A percentile compares a stretch with the other conserved stretches of the same genome.
Evolutionary conservation across 2,113 vertebrate species (phyloP).

Genomic region (Macaca fascicularis): DNA sequence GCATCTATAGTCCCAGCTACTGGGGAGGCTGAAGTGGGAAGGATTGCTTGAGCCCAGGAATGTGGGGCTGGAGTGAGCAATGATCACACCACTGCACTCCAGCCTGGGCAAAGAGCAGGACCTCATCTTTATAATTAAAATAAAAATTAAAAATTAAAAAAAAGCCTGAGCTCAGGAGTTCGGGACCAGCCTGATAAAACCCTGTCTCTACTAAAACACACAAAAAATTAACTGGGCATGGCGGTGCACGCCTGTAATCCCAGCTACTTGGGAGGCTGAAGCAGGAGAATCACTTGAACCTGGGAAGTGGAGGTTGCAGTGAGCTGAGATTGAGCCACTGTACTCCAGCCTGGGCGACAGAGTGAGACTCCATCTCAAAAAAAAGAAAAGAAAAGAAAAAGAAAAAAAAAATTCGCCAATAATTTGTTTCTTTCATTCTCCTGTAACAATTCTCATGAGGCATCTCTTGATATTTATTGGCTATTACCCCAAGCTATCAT

Average conservation of each 20-base stretch:
- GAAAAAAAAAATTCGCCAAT: neutral
- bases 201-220: no score
- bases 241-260: accelerated
- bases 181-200: no score
- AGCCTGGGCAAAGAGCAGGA: neutral
- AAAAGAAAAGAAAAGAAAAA: neutral
- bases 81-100: no score
- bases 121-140: no score
- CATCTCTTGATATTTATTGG: neutral
- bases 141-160: no score
- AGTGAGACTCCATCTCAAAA: neutral
- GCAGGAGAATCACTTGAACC: no score
- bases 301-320: no score
- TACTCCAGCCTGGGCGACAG: no score
- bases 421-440: neutral
- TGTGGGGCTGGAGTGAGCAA: neutral
- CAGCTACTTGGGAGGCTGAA: no score
- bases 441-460: neutral
- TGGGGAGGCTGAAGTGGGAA: neutral
- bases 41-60: neutral
- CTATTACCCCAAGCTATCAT: neutral
- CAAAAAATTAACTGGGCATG: no score
- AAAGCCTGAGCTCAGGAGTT: neutral
- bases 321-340: no score
- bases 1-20: neutral